Percentiles rank a stretch among this genome's conserved stretches.
Conservation (phyloP, 2,113 vertebrate genomes). For the Benitochromis conjunctus region DNA sequence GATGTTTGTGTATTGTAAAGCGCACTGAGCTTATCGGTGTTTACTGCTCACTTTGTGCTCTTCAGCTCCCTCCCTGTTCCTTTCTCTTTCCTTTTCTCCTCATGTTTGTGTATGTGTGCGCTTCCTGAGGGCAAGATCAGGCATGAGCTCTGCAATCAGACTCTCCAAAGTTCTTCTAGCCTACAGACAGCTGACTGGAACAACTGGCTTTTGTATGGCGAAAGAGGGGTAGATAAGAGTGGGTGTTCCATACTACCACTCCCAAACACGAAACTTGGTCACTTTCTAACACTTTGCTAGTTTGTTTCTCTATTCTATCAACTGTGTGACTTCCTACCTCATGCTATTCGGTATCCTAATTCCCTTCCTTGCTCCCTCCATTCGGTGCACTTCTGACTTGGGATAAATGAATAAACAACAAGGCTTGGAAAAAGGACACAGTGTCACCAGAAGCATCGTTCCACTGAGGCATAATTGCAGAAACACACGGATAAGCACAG, state of each 20-base stretch:
- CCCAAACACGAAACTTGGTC: neutral
- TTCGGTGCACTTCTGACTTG: neutral
- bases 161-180: conserved; percentile 1
- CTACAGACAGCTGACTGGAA: conserved; percentile 7
- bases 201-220: neutral
- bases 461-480: neutral
- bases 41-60: conserved; percentile 16
- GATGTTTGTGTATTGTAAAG: neutral
- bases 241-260: neutral
- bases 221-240: neutral
- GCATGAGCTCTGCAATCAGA: conserved; percentile 44
- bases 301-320: neutral
- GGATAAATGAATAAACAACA: conserved; percentile 22
- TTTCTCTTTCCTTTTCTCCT: neutral
- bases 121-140: conserved; percentile 58
- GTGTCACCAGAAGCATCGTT: conserved; percentile 22
- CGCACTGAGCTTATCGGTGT: conserved; percentile 18
- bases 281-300: neutral
- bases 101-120: neutral
- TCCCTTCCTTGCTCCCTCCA: neutral
- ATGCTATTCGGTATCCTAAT: neutral
- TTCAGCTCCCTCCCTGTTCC: neutral
- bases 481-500: neutral
- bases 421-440: neutral
- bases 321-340: neutral